Base-by-base conservation (phyloP, 2,113 vertebrate species). In the Polypterus bichir region DNA sequence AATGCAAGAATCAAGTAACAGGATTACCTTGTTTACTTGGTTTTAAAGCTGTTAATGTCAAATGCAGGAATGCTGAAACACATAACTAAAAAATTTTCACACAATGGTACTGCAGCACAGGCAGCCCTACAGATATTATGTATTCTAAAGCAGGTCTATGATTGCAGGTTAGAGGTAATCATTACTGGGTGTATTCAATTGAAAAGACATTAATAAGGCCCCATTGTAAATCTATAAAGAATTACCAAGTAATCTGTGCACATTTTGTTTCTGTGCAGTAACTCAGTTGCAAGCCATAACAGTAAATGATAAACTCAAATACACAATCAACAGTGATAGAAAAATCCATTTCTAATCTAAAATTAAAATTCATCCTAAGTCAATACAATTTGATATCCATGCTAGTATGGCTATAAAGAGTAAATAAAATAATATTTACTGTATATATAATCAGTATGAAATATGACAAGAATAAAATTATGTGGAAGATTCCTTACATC, bases 281-380 rank as follows among this genome's bases (percentile, higher is more conserved):
- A 90, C 82, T 88, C 83, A 85, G 87, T 80, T 76, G 86, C 84
- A 81, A 87, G 82, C 83, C 85, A 84, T 85, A 79, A 81, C 79
- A 75, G 80, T 86, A 86, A 87, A 87, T 89, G 86, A 91, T 86
- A 89, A 80, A 86, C 86, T 88, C 86, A 89, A 89, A 91, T 81
- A 89, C 79, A 89, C 88, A 87, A 87, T 90, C 85, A 88, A 88
- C 86, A 89, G 86, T 86, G 89, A 91, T 89, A 88, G 88, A 86
- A 91, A 92, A 94, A 93, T 90, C 89, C 86, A 95, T 93, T 83
- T 88, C 82, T 86, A 83, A 86, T 91, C 88, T 88, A 83, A 89
- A 93, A 92, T 91, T 91, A 89, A 92, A 95, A 94, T 89, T 88
- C 86, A 91, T 91, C 90, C 91, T 84, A 88, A 86, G 90, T 91